Base-by-base conservation (phyloP, 1,140 invertebrate genomes). In the Telenomus remus region DNA sequence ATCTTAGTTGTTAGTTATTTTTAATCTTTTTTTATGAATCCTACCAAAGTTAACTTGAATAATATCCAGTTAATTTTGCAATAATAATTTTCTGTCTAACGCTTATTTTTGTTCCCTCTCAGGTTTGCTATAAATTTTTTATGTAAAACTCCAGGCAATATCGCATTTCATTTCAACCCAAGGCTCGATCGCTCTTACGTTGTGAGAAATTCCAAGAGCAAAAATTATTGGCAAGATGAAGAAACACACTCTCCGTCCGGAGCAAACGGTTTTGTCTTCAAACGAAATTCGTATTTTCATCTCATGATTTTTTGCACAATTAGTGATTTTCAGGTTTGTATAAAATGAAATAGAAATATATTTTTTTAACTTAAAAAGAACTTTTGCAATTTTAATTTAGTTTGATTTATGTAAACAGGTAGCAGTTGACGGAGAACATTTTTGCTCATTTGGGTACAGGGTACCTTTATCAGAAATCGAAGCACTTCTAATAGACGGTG, bases 151-250 rank as follows among this genome's bases (percentile, higher is more conserved):
- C 63, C 84, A 1, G 86, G 85, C 39, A 94, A 95, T 80, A 90
- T 95, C 44, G 94, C 93, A 0, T 87, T 96, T 12, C 95, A 96
- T 84, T 91, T 97, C 44, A 96, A 95, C 86, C 92, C 93, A 2
- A 91, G 93, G 13, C 82, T 94, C 51, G 91, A 92, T 12, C 91
- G 93, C 68, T 90, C 91, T 39, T 92, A 93, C 70, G 91, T 96
- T n/a, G 94, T 96, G 0, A 87, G 95, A 43, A 97, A 96, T 81
- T 87, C 89, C 3, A 90, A 91, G 46, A 76, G 90, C 4, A 84
- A 86, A 49, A 90, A 90, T 11, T 77, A 77, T 5, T 95, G 94
- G 94, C 92, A 93, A 0, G 79, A 86, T 2, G 94, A 95, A 80
- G 94, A 95, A 81, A 91, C 91, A 19, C 89, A 90, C 19, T 92